phyloP scores from a whole-genome alignment of 2,888 invertebrate species.

The Tubulanus polymorphus region DNA sequence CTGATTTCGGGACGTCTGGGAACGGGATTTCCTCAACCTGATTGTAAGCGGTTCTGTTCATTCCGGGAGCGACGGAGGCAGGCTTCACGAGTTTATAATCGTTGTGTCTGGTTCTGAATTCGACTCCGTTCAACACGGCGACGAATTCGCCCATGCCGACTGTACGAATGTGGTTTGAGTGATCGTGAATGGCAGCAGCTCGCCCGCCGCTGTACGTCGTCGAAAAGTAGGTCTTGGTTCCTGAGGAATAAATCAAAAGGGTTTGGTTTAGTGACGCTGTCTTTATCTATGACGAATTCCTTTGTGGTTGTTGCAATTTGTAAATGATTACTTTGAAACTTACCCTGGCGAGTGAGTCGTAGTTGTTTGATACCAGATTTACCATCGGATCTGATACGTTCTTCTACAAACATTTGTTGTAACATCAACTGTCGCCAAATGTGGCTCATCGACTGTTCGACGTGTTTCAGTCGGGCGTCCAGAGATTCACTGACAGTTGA shows the following conservation, averaged over 20 bases:
- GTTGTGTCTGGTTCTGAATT: constrained; percentile 28
- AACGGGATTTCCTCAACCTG: constrained; percentile 31
- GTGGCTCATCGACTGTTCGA: constrained; percentile 7
- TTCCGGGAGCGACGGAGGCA: too few species aligned
- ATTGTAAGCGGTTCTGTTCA: constrained; percentile 21
- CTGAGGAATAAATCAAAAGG: too few species aligned
- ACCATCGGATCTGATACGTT: constrained; percentile 11
- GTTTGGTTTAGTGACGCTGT: too few species aligned
- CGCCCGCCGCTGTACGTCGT: constrained; percentile 18
- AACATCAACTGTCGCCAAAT: constrained; percentile 30
- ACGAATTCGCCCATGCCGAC: constrained; percentile 21
- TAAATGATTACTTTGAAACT: too few species aligned
- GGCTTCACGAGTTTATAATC: constrained; percentile 16
- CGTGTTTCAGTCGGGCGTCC: too few species aligned
- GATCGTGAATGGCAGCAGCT: constrained; percentile 33
- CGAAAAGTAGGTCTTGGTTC: constrained; percentile 24
- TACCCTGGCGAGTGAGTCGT: too few species aligned
- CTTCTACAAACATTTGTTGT: constrained; percentile 33
- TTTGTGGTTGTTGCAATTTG: too few species aligned
- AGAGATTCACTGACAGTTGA: too few species aligned
- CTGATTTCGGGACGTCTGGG: constrained; percentile 34
- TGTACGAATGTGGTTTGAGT: constrained; percentile 34
- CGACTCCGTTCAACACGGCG: constrained; percentile 37
- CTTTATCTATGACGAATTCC: too few species aligned
- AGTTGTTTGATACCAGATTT: background rate